Percentiles rank a stretch among this genome's conserved stretches.
Evolutionary conservation across 1,140 invertebrate species (phyloP).

Genomic region (Maconellicoccus hirsutus): DNA sequence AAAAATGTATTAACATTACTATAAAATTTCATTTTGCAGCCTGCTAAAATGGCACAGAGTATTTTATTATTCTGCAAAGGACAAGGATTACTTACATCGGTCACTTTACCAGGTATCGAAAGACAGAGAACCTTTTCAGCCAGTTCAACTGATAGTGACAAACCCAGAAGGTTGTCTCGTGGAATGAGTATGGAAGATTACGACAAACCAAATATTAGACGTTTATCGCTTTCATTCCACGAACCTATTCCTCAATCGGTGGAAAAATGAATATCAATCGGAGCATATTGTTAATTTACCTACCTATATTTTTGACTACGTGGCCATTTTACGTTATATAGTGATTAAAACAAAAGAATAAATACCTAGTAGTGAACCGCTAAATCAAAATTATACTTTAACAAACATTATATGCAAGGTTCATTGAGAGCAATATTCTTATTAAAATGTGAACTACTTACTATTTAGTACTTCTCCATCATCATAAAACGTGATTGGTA

Average conservation of each 20-base stretch:
- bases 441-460: no score
- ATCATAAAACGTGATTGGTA: no score
- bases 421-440: background rate
- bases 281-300: background rate
- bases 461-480: no score
- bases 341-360: background rate
- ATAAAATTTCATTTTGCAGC: conserved; percentile 42
- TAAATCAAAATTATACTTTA: background rate
- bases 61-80: conserved; percentile 72
- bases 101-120: conserved; percentile 57
- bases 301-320: background rate
- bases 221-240: conserved; percentile 49
- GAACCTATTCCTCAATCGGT: conserved; percentile 25
- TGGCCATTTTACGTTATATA: background rate
- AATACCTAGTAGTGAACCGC: background rate
- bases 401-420: background rate
- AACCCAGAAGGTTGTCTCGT: conserved; percentile 44
- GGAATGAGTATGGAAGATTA: conserved; percentile 73
- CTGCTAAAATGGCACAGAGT: conserved; percentile 66
- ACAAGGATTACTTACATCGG: conserved; percentile 58
- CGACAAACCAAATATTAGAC: conserved; percentile 59
- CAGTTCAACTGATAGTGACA: conserved; percentile 38
- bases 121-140: conserved; percentile 45
- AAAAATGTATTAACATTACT: no score
- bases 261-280: conserved; percentile 5